A percentile compares a stretch with the other conserved stretches of the same genome.
Evolutionary conservation across 2,797 vertebrate species (phyloP).

Genomic region (Ctenosaura bakeri): DNA sequence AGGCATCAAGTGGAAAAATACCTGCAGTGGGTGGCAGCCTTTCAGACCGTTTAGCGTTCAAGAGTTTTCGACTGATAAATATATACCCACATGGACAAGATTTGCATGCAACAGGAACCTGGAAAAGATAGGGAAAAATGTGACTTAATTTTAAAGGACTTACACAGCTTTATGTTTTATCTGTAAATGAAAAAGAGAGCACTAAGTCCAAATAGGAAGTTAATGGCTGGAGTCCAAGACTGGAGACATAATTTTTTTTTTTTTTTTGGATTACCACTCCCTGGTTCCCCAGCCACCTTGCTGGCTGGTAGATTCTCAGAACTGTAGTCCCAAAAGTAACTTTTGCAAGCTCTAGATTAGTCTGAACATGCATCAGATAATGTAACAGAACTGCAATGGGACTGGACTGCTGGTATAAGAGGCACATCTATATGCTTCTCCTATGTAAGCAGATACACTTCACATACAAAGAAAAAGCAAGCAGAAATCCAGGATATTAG

Average conservation of each 20-base stretch:
- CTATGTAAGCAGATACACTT: not conserved
- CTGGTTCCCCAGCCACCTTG: not conserved
- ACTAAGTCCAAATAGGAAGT: not conserved
- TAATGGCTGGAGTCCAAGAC: not conserved
- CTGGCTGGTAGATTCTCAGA: not conserved
- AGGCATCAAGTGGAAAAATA: conserved; percentile 67
- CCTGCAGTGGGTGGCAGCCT: conserved; percentile 89
- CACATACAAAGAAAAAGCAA: not conserved
- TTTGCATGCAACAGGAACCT: conserved; percentile 99
- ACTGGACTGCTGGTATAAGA: not conserved
- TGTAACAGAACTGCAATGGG: not conserved
- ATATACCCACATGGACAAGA: conserved; percentile 97
- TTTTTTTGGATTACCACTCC: not conserved
- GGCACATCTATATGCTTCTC: not conserved
- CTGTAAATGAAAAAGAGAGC: not conserved
- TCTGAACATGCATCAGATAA: not conserved
- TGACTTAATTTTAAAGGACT: not conserved
- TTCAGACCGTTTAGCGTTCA: conserved; percentile 92
- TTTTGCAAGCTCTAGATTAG: not conserved
- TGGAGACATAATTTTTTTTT: not conserved
- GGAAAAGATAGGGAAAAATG: conserved; percentile 58
- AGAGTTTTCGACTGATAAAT: conserved; percentile 97
- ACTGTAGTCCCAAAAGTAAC: not conserved
- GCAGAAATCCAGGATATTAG: too few species aligned
- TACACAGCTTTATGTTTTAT: not conserved